phyloP scores from a whole-genome alignment of 30 jellyfish, hydroid and myxozoan genomes.

The Cassiopea xamachana region DNA sequence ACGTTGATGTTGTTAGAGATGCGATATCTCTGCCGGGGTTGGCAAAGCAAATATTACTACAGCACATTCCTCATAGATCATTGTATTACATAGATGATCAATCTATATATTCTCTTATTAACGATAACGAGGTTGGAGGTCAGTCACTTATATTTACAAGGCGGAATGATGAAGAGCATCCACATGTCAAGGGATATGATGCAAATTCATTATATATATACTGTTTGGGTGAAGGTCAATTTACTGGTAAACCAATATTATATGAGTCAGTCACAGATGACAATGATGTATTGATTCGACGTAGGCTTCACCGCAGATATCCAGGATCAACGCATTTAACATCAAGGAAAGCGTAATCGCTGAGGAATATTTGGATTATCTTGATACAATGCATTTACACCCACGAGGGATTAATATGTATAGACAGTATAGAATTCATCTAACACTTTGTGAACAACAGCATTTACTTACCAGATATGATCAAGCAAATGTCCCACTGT shows the following conservation, averaged over 20 bases:
- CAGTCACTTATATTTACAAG: slow-evolving; percentile 13
- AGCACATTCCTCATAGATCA: not conserved
- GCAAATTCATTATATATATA: not conserved
- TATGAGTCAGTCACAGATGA: not conserved
- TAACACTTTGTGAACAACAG: not conserved
- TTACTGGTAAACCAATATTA: not conserved
- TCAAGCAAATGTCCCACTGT: not conserved
- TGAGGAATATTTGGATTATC: not conserved
- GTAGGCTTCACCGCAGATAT: not conserved
- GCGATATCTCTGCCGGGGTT: slow-evolving; percentile 17
- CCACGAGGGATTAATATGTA: not conserved
- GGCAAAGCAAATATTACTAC: not conserved
- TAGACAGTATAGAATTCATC: not conserved
- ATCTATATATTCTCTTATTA: not conserved
- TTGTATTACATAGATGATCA: not conserved
- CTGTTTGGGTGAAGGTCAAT: slow-evolving; percentile 17
- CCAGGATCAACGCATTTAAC: not conserved
- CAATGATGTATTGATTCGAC: not conserved
- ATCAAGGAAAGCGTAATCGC: not conserved
- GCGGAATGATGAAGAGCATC: not conserved
- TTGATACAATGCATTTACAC: not conserved
- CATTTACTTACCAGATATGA: not conserved
- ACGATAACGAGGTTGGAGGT: slow-evolving; percentile 17
- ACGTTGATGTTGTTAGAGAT: slow-evolving; percentile 1
- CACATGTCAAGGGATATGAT: slow-evolving; percentile 4